Evolutionary conservation across 2,113 vertebrate species (phyloP).

Genomic region (Silurus asotus): DNA sequence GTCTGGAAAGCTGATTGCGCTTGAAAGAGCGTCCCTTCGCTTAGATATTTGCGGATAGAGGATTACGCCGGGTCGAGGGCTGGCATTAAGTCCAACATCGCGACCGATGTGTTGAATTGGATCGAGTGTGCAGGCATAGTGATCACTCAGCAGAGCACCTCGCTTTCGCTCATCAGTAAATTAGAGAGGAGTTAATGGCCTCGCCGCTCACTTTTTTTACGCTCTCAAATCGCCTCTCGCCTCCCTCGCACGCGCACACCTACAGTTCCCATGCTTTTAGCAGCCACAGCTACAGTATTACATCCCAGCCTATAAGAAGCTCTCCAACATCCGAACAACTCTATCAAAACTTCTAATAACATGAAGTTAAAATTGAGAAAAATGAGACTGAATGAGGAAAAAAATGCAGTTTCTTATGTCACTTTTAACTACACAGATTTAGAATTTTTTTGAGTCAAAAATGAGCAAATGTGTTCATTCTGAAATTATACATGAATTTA

Average conservation of each 20-base stretch:
- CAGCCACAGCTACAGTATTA: neutral
- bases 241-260: neutral
- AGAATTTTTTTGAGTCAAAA: no score
- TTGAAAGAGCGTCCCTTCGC: slow-evolving; percentile 20
- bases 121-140: neutral
- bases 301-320: neutral
- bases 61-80: slow-evolving; percentile 33
- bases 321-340: neutral
- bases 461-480: no score
- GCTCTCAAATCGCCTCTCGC: slow-evolving; percentile 2
- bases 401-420: no score
- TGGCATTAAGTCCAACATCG: slow-evolving; percentile 11
- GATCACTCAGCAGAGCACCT: slow-evolving; percentile 24
- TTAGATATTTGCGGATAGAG: slow-evolving; percentile 28
- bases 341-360: neutral
- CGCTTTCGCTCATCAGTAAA: slow-evolving; percentile 29
- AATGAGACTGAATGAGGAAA: no score
- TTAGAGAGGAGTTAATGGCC: slow-evolving; percentile 22
- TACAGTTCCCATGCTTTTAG: neutral
- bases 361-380: neutral
- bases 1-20: slow-evolving; percentile 24
- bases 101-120: neutral
- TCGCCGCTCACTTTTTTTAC: neutral
- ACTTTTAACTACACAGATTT: no score
- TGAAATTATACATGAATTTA: no score